Evolutionary conservation across 2,888 invertebrate species (phyloP).

Genomic region (Nowickia ferox): DNA sequence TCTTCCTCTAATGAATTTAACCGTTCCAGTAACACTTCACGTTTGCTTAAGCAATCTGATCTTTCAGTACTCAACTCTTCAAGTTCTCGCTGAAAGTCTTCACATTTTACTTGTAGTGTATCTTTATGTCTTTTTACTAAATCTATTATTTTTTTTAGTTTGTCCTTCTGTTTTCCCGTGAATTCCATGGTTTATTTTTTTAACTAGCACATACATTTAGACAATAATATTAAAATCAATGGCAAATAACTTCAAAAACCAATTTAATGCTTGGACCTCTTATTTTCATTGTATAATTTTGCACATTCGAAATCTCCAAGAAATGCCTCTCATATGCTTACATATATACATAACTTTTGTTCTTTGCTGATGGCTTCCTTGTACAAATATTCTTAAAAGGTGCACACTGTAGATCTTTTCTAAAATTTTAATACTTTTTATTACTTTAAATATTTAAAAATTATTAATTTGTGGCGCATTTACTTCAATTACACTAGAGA

Average conservation of each 20-base stretch:
- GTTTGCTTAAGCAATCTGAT: conserved; percentile 5
- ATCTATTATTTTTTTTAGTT: conserved; percentile 33
- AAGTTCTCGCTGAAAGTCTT: conserved; percentile 26
- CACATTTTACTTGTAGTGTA: conserved; percentile 41
- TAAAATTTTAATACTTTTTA: no score
- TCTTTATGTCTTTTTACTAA: not conserved
- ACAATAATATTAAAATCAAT: not conserved
- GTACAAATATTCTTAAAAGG: no score
- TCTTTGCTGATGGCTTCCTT: no score
- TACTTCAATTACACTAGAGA: no score
- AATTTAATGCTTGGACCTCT: no score
- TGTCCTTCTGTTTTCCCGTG: conserved; percentile 20
- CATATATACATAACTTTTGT: no score
- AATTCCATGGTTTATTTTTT: conserved; percentile 29
- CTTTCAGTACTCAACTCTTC: conserved; percentile 33
- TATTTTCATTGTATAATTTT: no score
- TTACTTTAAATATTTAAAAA: no score
- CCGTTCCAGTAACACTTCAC: conserved; percentile 14
- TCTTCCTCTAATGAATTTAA: conserved; percentile 28
- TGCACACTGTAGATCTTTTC: no score
- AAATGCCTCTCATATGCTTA: no score
- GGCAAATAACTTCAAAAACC: not conserved
- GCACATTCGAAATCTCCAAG: no score
- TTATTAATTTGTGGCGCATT: no score
- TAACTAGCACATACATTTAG: conserved; percentile 1